Evolutionary conservation across 1,140 invertebrate species (phyloP).

Genomic region (Drosophila trapezifrons): DNA sequence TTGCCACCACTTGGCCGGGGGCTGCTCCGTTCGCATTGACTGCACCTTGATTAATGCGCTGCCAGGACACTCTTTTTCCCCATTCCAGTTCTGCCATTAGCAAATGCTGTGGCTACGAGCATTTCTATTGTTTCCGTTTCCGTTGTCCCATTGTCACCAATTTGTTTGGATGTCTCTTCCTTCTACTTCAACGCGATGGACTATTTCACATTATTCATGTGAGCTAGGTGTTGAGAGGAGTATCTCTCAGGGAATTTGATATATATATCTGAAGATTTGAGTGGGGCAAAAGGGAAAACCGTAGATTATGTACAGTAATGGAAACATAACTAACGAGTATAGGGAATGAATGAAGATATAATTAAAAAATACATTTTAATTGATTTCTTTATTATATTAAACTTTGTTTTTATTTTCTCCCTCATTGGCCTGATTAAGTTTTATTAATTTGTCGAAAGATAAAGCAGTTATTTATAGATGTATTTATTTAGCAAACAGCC

Average conservation of each 20-base stretch:
- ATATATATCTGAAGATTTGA: constrained; percentile 28
- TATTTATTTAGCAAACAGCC: neutral
- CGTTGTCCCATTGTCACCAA: constrained; percentile 41
- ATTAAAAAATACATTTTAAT: too few species aligned
- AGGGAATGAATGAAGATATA: too few species aligned
- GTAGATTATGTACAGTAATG: neutral
- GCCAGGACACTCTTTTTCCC: constrained; percentile 39
- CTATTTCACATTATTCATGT: constrained; percentile 50
- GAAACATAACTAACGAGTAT: too few species aligned
- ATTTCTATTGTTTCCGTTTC: constrained; percentile 41
- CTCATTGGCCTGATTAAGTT: neutral
- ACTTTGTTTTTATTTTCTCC: too few species aligned
- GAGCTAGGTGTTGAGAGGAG: constrained; percentile 58
- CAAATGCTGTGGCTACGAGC: constrained; percentile 15
- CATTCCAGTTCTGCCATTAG: constrained; percentile 36
- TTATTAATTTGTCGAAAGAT: constrained; percentile 3
- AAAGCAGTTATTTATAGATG: neutral
- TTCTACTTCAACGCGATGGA: constrained; percentile 7
- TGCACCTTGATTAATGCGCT: constrained; percentile 75
- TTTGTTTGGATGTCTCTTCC: constrained; percentile 30
- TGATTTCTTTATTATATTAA: too few species aligned
- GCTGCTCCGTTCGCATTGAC: constrained; percentile 51
- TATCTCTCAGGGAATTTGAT: constrained; percentile 35
- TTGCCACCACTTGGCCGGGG: constrained; percentile 16
- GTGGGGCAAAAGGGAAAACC: neutral